Evolutionary conservation across 2,797 vertebrate species (phyloP), one percentile per base, ranked within the genome.

Genomic region (Oryzias sinensis): DNA sequence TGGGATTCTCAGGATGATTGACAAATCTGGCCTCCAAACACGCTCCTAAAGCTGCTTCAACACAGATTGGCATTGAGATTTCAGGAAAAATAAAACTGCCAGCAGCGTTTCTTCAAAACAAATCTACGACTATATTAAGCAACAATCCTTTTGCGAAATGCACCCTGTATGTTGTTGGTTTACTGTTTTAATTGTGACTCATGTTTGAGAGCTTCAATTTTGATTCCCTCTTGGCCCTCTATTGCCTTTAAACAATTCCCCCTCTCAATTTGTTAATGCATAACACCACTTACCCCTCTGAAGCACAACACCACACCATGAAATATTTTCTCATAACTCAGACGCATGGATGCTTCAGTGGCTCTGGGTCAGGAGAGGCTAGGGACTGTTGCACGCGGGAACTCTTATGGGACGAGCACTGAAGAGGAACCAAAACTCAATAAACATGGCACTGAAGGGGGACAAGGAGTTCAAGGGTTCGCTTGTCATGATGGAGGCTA

Each of bases 351-450:
- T 50, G 74, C 74, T 63, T 51, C 55, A 52, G 70, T 64, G 76
- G 67, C 71, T 77, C 53, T 56, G 77, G 77, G 81, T 85, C 82
- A 79, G 70, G 45, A 60, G 64, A 62, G 59, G 71, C 70, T 65
- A 53, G 68, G 33, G 33, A 37, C 64, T 44, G 48, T 54, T 51
- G 59, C 57, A 41, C 14, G 46, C 65, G 70, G 73, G 61, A 65
- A 71, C 72, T 81, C 83, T 75, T 77, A 86, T 83, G 83, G 81
- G 82, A 82, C 43, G 33, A 55, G 70, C 85, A 88, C 62, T 78
- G 79, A 86, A 78, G 84, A 87, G 85, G 88, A 92, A 91, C 88
- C 81, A 83, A 85, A 89, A 88, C 84, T 85, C 84, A 90, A 92
- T 91, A 90, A 89, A 89, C 84, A 83, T 43, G 15, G 68, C 71